These are phyloP conservation scores for Epicampocera succincta DNA, from an alignment of 2,888 invertebrate species.

Conservation along the genomic window DNA sequence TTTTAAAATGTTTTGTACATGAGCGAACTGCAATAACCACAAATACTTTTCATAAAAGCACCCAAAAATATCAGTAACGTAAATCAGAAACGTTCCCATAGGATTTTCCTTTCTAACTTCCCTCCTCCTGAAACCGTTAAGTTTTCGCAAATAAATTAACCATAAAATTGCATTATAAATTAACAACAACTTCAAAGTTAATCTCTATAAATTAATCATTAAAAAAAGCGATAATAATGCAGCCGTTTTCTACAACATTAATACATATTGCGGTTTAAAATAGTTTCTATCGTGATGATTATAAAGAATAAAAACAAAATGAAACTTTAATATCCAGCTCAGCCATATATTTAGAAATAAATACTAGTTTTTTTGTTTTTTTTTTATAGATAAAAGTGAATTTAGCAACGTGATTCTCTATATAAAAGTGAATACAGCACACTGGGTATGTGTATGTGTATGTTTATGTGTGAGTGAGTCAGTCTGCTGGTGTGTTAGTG, in stretches of 20 bases:
- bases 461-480: not conserved
- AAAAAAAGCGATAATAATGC: constrained; percentile 6
- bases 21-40: no score
- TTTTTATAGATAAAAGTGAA: constrained; percentile 16
- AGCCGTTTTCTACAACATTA: not conserved
- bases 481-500: no score
- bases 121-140: not conserved
- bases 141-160: not conserved
- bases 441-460: not conserved
- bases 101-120: no score
- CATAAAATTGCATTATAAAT: not conserved
- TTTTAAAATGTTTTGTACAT: no score
- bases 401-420: not conserved
- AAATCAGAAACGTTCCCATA: no score
- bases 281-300: not conserved
- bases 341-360: constrained; percentile 40
- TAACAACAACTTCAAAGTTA: not conserved
- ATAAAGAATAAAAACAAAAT: constrained; percentile 19
- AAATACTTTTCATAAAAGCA: no score
- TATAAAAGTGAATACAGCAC: no score
- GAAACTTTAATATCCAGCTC: constrained; percentile 55
- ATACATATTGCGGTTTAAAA: constrained; percentile 16
- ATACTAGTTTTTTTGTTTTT: not conserved
- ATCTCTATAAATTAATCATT: not conserved
- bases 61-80: no score